phyloP scores from a whole-genome alignment of 2,888 invertebrate species.

The Trypoxylon attenuatum region DNA sequence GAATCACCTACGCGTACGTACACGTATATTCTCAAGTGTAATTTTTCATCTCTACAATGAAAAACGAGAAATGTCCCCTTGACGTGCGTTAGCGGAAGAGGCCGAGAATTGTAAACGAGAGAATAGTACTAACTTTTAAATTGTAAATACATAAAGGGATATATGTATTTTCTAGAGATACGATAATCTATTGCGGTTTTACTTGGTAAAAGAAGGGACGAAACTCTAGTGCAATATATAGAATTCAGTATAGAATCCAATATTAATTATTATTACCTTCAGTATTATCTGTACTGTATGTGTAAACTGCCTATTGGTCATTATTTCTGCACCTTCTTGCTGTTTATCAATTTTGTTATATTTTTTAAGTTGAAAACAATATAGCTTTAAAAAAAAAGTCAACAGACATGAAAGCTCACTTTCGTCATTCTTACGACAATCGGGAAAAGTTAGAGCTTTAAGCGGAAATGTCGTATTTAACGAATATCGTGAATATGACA shows the following conservation, averaged over 20 bases:
- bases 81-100: too few species aligned
- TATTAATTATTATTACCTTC: slow-evolving; percentile 45
- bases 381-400: too few species aligned
- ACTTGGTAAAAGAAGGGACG: slow-evolving; percentile 56
- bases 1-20: too few species aligned
- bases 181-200: slow-evolving; percentile 63
- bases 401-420: too few species aligned
- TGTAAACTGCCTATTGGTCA: slow-evolving; percentile 25
- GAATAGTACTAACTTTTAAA: slow-evolving; percentile 66
- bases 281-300: slow-evolving; percentile 27
- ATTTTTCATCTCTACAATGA: too few species aligned
- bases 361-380: not conserved
- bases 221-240: slow-evolving; percentile 73
- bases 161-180: slow-evolving; percentile 70
- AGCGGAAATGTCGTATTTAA: too few species aligned
- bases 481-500: too few species aligned
- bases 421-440: too few species aligned
- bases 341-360: slow-evolving; percentile 33
- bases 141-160: slow-evolving; percentile 70
- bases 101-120: slow-evolving; percentile 37
- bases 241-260: too few species aligned
- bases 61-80: not conserved
- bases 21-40: not conserved
- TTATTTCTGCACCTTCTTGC: slow-evolving; percentile 33
- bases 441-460: too few species aligned